phyloP scores from a whole-genome alignment of 2,888 invertebrate genomes.

The Tetheella fluctuosa region DNA sequence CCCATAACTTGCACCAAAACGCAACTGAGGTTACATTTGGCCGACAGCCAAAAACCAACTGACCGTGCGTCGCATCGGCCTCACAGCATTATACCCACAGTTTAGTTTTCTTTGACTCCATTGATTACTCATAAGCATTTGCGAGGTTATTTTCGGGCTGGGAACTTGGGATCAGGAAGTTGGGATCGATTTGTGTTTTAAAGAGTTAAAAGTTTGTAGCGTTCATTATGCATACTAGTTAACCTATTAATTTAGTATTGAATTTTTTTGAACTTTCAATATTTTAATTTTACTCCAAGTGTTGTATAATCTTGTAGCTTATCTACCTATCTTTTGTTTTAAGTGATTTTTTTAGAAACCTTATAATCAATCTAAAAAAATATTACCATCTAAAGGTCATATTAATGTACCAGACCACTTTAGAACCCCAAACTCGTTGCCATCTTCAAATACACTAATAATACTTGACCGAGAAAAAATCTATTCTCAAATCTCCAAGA shows the following conservation, averaged over 20 bases:
- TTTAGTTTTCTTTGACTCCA: constrained; percentile 46
- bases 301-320: too few relatives aligned
- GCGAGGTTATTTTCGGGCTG: constrained; percentile 27
- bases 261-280: too few relatives aligned
- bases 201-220: neutral
- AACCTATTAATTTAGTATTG: too few relatives aligned
- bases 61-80: constrained; percentile 38
- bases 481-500: constrained; percentile 5
- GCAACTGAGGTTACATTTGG: constrained; percentile 31
- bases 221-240: too few relatives aligned
- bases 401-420: neutral
- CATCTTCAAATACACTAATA: neutral
- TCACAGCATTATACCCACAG: constrained; percentile 40
- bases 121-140: constrained; percentile 57
- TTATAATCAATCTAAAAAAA: too few relatives aligned
- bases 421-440: neutral
- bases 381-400: neutral
- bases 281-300: too few relatives aligned
- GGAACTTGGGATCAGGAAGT: constrained; percentile 9
- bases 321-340: too few relatives aligned
- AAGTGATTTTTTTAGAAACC: too few relatives aligned
- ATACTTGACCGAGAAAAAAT: constrained; percentile 9
- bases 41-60: constrained; percentile 30
- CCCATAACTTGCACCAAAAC: neutral
- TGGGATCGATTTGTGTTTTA: neutral